Conservation (phyloP, 2,797 vertebrate genomes). For the Perodicticus potto region DNA sequence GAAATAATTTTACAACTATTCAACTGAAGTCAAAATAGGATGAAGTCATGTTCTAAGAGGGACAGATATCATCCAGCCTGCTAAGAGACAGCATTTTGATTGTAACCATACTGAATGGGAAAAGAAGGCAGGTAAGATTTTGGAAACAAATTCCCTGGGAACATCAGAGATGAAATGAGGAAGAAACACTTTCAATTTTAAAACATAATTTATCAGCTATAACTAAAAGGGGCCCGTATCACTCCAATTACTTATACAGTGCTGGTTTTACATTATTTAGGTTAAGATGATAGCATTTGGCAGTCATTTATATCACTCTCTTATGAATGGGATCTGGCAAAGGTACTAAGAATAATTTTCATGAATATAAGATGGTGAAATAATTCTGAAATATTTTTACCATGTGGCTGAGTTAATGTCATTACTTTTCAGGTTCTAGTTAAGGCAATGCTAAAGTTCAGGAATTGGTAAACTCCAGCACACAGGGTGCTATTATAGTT, state of each 20-base stretch:
- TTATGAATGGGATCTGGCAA: not conserved
- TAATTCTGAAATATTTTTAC: not conserved
- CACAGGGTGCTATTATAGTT: not conserved
- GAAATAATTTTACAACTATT: not conserved
- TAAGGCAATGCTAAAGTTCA: not conserved
- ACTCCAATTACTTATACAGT: not conserved
- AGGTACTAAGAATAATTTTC: not conserved
- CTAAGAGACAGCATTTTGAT: not conserved
- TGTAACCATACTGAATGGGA: not conserved
- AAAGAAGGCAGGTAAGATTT: not conserved
- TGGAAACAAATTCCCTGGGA: not conserved
- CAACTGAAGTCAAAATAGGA: not conserved
- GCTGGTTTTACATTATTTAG: not conserved
- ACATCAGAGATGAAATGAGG: not conserved
- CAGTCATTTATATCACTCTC: not conserved
- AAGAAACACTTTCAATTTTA: not conserved
- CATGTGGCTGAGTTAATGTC: not conserved
- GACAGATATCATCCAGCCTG: fast-evolving
- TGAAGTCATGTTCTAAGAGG: not conserved
- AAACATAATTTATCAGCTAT: not conserved
- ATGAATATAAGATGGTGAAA: not conserved
- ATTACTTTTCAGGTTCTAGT: not conserved
- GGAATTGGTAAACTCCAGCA: not conserved
- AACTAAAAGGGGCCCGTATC: not conserved
- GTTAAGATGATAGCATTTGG: fast-evolving